phyloP scores from a whole-genome alignment of 2,888 invertebrate species.

The Lasioglossum oenotherae region DNA sequence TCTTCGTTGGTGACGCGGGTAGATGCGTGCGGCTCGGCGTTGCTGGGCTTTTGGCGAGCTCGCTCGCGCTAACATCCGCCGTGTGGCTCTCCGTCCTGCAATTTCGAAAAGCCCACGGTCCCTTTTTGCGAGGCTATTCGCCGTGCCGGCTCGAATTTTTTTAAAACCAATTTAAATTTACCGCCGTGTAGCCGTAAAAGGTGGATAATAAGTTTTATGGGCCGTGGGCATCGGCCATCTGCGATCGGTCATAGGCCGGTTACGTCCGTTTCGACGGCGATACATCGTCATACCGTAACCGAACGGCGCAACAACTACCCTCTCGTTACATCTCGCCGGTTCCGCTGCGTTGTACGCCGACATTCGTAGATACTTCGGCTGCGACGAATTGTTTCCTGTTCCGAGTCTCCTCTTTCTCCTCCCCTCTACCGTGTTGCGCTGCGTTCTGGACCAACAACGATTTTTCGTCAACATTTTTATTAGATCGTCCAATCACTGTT shows the following conservation, averaged over 20 bases:
- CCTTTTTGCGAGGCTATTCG: slow-evolving; percentile 66
- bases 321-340: slow-evolving; percentile 51
- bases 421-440: background rate
- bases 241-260: slow-evolving; percentile 72
- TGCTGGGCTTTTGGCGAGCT: slow-evolving; percentile 2
- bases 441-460: background rate
- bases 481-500: background rate
- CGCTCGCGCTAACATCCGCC: slow-evolving; percentile 45
- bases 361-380: slow-evolving; percentile 55
- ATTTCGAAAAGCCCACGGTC: slow-evolving; percentile 62
- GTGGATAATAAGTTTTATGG: slow-evolving; percentile 79
- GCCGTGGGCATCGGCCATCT: slow-evolving; percentile 75
- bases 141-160: slow-evolving; percentile 67
- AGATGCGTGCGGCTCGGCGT: slow-evolving; percentile 12
- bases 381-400: slow-evolving; percentile 59
- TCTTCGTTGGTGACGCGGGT: slow-evolving; percentile 41
- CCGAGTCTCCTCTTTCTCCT: slow-evolving; percentile 10
- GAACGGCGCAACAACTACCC: slow-evolving; percentile 35
- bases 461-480: background rate
- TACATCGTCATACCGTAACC: slow-evolving; percentile 56
- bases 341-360: slow-evolving; percentile 30
- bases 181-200: slow-evolving; percentile 74
- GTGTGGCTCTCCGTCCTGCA: slow-evolving; percentile 40
- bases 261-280: slow-evolving; percentile 64
- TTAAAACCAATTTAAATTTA: slow-evolving; percentile 77